These are phyloP conservation scores for Leucozona laternaria DNA, from an alignment of 2,888 invertebrate species.

Conservation along the genomic window DNA sequence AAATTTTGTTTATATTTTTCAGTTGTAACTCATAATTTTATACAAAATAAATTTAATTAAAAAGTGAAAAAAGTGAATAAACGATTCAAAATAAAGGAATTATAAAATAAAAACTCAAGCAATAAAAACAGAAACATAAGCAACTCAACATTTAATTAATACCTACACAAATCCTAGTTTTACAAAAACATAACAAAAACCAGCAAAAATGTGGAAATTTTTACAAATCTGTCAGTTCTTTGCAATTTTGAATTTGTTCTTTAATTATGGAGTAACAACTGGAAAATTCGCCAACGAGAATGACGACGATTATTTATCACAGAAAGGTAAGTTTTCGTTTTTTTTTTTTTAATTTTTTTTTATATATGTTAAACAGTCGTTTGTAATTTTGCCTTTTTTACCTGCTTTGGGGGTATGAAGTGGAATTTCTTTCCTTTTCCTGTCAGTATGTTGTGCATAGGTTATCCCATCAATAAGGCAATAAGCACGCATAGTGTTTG, in stretches of 20 bases:
- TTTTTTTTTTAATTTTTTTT: no score
- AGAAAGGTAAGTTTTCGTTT: constrained; percentile 79
- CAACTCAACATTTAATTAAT: neutral
- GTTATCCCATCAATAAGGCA: neutral
- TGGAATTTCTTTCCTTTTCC: neutral
- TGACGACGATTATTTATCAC: constrained; percentile 82
- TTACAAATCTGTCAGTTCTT: constrained; percentile 64
- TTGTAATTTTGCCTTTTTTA: no score
- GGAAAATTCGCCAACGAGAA: constrained; percentile 79
- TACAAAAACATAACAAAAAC: neutral
- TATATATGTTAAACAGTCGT: neutral
- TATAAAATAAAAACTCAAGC: neutral
- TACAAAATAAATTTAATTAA: constrained; percentile 33
- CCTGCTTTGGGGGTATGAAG: neutral
- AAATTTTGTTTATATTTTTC: constrained; percentile 9
- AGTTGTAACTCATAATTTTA: constrained; percentile 46
- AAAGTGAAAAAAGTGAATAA: neutral
- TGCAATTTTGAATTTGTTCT: constrained; percentile 60
- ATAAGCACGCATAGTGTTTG: neutral
- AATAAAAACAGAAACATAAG: neutral
- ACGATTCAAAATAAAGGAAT: constrained; percentile 2
- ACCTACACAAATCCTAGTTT: neutral
- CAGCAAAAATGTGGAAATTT: constrained; percentile 63
- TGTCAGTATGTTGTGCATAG: neutral
- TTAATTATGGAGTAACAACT: constrained; percentile 69